phyloP scores from a whole-genome alignment of 2,888 invertebrate genomes.

The Megamerina dolium region DNA sequence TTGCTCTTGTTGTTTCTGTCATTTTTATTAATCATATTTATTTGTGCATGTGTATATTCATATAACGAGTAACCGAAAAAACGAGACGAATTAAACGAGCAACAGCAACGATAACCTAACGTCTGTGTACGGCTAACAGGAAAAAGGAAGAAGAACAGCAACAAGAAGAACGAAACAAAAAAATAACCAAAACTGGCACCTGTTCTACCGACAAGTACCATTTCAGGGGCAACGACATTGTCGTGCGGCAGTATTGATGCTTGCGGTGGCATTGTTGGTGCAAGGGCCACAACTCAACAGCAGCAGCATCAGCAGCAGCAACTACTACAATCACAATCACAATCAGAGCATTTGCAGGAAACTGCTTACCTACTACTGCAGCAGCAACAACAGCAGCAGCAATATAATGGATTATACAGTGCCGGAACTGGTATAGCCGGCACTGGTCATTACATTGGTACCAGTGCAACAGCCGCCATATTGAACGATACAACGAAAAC shows the following conservation, averaged over 20 bases:
- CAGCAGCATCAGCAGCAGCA: conserved; percentile 18
- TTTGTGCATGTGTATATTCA: too few relatives aligned
- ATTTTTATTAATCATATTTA: too few relatives aligned
- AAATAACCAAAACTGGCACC: conserved; percentile 45
- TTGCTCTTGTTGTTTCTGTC: too few relatives aligned
- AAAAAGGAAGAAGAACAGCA: not conserved
- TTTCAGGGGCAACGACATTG: conserved; percentile 4
- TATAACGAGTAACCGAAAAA: conserved; percentile 1
- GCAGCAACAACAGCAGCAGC: conserved; percentile 22
- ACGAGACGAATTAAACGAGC: conserved; percentile 1
- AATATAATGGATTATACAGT: conserved; percentile 18
- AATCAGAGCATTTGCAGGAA: conserved; percentile 26
- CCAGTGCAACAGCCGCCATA: conserved; percentile 14
- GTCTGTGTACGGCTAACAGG: too few relatives aligned
- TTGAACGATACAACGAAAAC: conserved; percentile 21
- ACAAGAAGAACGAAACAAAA: not conserved
- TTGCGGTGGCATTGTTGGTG: conserved; percentile 16
- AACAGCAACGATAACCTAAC: not conserved
- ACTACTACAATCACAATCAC: conserved; percentile 22
- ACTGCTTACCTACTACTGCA: conserved; percentile 21
- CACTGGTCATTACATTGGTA: conserved; percentile 7
- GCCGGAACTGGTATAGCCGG: conserved; percentile 16
- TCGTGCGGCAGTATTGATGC: conserved; percentile 5
- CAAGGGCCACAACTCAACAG: conserved; percentile 11
- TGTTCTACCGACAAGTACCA: conserved; percentile 38